Percentiles rank a stretch among this genome's conserved stretches.
phyloP scores from a whole-genome alignment of 2,113 vertebrate genomes.

The Seriola aureovittata region DNA sequence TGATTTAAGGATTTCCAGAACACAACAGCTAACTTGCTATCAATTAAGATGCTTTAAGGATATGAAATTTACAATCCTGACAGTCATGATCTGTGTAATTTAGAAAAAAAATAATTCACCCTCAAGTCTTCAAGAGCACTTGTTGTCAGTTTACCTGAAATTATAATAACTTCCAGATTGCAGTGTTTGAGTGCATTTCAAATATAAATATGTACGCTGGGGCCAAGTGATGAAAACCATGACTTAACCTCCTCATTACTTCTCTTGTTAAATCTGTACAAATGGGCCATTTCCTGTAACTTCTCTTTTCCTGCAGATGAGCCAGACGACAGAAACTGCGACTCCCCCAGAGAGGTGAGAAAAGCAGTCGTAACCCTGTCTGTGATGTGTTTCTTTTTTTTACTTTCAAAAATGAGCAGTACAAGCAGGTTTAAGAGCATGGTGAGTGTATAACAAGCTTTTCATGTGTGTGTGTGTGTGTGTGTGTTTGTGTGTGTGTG shows the following conservation, averaged over 20 bases:
- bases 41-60: not conserved
- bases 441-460: not conserved
- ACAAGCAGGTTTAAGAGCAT: not conserved
- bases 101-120: not conserved
- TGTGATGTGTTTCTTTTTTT: not conserved
- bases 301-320: slow-evolving; percentile 83
- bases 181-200: slow-evolving; percentile 26
- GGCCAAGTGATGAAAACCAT: slow-evolving; percentile 61
- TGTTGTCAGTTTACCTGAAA: slow-evolving; percentile 10
- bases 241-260: slow-evolving; percentile 56
- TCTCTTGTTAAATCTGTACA: slow-evolving; percentile 61
- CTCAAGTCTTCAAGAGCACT: not conserved
- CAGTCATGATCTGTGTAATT: not conserved
- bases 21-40: not conserved
- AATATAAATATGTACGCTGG: slow-evolving; percentile 43
- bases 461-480: slow-evolving; percentile 59
- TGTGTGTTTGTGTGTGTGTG: slow-evolving; percentile 61
- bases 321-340: slow-evolving; percentile 91
- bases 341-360: slow-evolving; percentile 92
- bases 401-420: slow-evolving; percentile 2
- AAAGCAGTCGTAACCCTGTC: slow-evolving; percentile 1
- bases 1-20: not conserved
- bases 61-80: not conserved
- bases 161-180: slow-evolving; percentile 50
- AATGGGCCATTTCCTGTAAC: slow-evolving; percentile 68